Base-by-base conservation (phyloP, 2,113 vertebrate species). In the Aix galericulata region DNA sequence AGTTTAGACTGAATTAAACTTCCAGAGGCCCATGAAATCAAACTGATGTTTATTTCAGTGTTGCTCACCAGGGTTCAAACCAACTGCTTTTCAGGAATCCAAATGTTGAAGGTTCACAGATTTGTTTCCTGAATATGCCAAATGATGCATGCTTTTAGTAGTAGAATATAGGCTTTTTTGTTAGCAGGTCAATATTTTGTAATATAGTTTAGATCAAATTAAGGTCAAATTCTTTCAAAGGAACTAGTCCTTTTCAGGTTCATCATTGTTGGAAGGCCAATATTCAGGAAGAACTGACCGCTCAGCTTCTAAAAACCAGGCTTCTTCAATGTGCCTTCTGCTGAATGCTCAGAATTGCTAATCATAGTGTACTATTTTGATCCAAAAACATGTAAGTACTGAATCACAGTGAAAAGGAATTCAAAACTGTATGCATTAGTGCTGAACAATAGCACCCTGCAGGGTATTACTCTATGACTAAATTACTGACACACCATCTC, bases 1-100 rank as follows among this genome's bases (percentile, higher is more conserved):
- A 50, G 75, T 93, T 94, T n/a, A 79, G 58, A 85, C 25, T 22
- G 32, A 91, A 95, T 46, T 80, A 52, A 80, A 88, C 13, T 88
- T 78, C 26, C 63, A 75, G 40, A 26, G 26, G 59, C 18, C 74
- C 11, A 3, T 21, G 16, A 88, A 93, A 91, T 73, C 62, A 76
- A 59, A 68, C 12, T 75, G 53, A 85, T 46, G 76, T 31, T 5
- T 8, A 23, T 78, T 91, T 60, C 74, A 78, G 56, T 32, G 46
- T 29, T 81, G 29, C 69, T 62, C 34, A 72, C 48, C 21, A 88
- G 46, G 22, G 34, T 56, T 89, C 48, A 78, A 59, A 23, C 7
- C 60, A 91, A 53, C 9, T 67, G 66, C 53, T 64, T 73, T 74
- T n/a, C 56, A 92, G 56, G 40, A 83, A 69, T 44, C 20, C 13